Base-by-base conservation (phyloP, 1,140 invertebrate species). In the Listronotus bonariensis region DNA sequence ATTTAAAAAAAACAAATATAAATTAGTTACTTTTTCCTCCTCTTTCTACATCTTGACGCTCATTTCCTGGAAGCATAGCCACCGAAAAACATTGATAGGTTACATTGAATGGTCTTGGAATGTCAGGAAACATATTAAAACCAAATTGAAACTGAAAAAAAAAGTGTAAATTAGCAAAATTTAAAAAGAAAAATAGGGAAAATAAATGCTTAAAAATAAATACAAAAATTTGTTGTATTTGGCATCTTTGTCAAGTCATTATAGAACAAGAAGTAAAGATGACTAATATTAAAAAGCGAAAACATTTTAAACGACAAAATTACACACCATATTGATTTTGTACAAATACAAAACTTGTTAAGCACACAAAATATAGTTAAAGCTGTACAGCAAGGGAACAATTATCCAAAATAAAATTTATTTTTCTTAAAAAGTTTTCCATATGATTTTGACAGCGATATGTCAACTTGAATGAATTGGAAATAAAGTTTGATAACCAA, bases 21-120 rank as follows among this genome's bases (percentile, higher is more conserved):
- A 26, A 26, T 26, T 3, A 26, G 2, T 26, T 83, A 96, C 94
- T 98, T 88, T 98, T 98, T 72, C 96, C 96, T 73, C 96, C 96
- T 74, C 92, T 87, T 84, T 99, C 96, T n/a, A 99, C 94, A 81
- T 98, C 94, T 75, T 93, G 88, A 67, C 95, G 83, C 71, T 97
- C 95, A 76, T 93, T 93, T 61, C 94, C 93, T 36, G 93, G 93
- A 43, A 98, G 80, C 95, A 99, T 97, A 1, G 94, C 95, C 0
- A 98, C 94, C 1, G 96, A 98, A 80, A 89, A 98, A 81, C 95
- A 97, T 80, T 88, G 86, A 78, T 92, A 94, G 12, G 90, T 87
- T 40, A 87, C 89, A 69, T 91, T 92, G 76, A 96, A 95, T 12
- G 86, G 87, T 53, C 90, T 81, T n/a, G 88, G 84, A 64, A 88